Evolutionary conservation across 1,140 invertebrate genomes (phyloP).

Genomic region (Caenorhabditis remanei): DNA sequence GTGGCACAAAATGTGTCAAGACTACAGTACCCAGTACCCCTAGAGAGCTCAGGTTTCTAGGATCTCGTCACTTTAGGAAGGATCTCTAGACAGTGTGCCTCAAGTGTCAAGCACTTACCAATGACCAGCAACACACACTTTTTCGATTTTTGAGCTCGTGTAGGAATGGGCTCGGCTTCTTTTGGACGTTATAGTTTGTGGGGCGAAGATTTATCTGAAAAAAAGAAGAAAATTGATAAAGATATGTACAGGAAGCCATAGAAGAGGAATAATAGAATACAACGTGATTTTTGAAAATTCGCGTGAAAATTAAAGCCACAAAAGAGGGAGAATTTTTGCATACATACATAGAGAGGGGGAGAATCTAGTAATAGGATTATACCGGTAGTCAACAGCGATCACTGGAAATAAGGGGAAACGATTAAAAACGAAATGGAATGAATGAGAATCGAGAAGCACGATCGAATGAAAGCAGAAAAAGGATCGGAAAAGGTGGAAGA

Average conservation of each 20-base stretch:
- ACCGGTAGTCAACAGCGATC: not conserved
- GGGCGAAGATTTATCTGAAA: not conserved
- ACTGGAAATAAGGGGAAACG: not conserved
- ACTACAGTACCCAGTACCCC: too few relatives aligned
- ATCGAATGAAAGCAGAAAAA: not conserved
- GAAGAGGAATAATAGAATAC: too few relatives aligned
- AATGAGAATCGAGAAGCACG: not conserved
- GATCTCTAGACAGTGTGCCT: too few relatives aligned
- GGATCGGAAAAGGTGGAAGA: not conserved
- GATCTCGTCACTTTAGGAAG: not conserved
- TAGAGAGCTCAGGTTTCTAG: not conserved
- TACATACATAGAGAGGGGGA: too few relatives aligned
- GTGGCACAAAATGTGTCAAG: not conserved
- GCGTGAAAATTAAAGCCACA: not conserved
- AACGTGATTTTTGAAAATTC: slow-evolving; percentile 19
- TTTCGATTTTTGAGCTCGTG: slow-evolving; percentile 28
- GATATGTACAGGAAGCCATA: not conserved
- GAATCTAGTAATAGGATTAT: not conserved
- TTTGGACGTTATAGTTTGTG: not conserved
- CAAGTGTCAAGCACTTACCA: slow-evolving; percentile 26
- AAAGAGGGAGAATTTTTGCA: not conserved
- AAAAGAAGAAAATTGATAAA: not conserved
- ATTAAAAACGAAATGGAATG: not conserved
- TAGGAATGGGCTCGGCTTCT: not conserved
- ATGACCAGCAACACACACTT: slow-evolving; percentile 17